These are phyloP conservation scores for Chionoecetes opilio DNA, from an alignment of 1,140 invertebrate species.

Conservation along the genomic window DNA sequence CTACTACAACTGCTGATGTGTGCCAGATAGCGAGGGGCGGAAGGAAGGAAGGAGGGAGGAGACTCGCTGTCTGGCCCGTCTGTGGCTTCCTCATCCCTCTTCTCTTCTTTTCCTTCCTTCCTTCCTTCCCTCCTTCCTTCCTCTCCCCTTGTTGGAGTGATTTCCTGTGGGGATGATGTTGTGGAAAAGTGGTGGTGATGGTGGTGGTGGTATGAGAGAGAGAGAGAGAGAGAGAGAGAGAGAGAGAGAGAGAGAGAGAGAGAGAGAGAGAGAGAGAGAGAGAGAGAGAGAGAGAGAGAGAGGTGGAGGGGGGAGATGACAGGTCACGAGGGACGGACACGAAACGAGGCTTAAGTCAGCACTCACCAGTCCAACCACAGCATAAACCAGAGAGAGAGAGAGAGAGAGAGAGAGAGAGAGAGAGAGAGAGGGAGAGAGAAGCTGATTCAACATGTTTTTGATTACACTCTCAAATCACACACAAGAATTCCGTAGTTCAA, in stretches of 20 bases:
- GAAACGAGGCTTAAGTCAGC: background rate
- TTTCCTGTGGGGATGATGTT: too few species aligned
- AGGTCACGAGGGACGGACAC: background rate
- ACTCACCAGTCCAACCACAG: background rate
- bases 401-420: background rate
- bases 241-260: slow-evolving; percentile 27
- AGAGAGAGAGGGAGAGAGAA: background rate
- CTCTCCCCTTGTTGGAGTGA: background rate
- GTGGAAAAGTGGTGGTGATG: background rate
- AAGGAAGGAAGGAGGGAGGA: background rate
- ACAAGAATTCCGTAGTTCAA: too few species aligned
- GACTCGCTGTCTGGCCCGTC: background rate
- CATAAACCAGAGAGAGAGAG: background rate
- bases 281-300: background rate
- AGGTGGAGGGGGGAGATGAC: background rate
- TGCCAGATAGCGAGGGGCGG: background rate
- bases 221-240: slow-evolving; percentile 27
- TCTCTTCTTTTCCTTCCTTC: background rate
- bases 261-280: slow-evolving; percentile 27
- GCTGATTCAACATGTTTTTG: too few species aligned
- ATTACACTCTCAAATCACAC: too few species aligned
- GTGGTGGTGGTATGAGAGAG: slow-evolving; percentile 2
- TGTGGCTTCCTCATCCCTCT: background rate
- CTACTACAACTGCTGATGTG: background rate
- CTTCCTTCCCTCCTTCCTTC: background rate